Evolutionary conservation across 2,113 vertebrate species (phyloP).

Genomic region (Xyliphius kryptos): DNA sequence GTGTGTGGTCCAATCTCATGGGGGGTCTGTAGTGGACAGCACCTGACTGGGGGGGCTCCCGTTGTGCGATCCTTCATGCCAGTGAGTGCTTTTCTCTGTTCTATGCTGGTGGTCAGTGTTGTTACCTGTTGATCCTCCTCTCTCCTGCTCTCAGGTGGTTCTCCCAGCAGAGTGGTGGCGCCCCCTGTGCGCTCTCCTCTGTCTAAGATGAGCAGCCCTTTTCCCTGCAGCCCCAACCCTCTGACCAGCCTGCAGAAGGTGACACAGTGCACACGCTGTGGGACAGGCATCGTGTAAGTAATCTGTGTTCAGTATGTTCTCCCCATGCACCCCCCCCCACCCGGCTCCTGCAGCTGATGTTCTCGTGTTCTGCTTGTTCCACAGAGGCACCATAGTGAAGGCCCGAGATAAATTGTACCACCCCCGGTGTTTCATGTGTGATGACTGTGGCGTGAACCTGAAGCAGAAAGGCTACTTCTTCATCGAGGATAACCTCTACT

Average conservation of each 20-base stretch:
- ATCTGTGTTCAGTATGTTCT: background rate
- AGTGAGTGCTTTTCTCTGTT: too few species aligned
- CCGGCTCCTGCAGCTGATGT: background rate
- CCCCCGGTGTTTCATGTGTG: slow-evolving; percentile 91
- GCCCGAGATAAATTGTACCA: slow-evolving; percentile 96
- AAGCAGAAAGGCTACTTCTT: slow-evolving; percentile 96
- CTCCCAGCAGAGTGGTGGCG: slow-evolving; percentile 70
- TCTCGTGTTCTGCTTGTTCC: background rate
- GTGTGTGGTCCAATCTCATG: too few species aligned
- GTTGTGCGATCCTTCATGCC: too few species aligned
- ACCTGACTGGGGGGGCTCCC: too few species aligned
- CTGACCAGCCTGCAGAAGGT: slow-evolving; percentile 81
- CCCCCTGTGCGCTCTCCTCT: slow-evolving; percentile 66
- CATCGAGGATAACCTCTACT: slow-evolving; percentile 92
- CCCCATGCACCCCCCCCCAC: background rate
- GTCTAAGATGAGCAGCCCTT: slow-evolving; percentile 72
- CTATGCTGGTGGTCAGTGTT: background rate
- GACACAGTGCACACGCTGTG: slow-evolving; percentile 86
- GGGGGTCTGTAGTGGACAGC: too few species aligned
- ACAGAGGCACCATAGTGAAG: slow-evolving; percentile 91
- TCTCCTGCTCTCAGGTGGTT: slow-evolving; percentile 65
- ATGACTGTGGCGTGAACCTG: slow-evolving; percentile 88
- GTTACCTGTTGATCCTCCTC: too few species aligned
- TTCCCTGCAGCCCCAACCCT: slow-evolving; percentile 59
- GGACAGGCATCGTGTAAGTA: slow-evolving; percentile 92